Percentiles rank a stretch among this genome's conserved stretches.
Evolutionary conservation across 2,113 vertebrate genomes (phyloP).

Genomic region (Albula goreensis): DNA sequence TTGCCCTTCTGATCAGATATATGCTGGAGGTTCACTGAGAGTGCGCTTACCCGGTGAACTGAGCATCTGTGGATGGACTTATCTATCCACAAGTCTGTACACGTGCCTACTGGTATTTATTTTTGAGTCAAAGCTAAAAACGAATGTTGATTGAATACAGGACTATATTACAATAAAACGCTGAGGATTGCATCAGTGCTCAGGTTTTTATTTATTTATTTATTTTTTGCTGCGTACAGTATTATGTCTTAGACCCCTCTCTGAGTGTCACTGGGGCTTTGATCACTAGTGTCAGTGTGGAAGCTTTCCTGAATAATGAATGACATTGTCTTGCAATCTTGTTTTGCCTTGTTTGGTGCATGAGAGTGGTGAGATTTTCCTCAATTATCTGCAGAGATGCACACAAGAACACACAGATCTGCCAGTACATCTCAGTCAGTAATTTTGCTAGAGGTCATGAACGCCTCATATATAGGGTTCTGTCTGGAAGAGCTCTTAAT

Average conservation of each 20-base stretch:
- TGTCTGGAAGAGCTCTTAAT: neutral
- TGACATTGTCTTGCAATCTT: neutral
- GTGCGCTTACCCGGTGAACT: too few species aligned
- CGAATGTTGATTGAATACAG: neutral
- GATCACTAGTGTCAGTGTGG: neutral
- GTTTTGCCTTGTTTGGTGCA: neutral
- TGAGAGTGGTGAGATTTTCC: conserved; percentile 3
- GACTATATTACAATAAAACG: conserved; percentile 3
- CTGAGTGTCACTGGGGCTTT: neutral
- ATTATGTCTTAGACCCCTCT: neutral
- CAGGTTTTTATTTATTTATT: neutral
- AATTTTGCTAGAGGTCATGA: neutral
- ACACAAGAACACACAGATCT: neutral
- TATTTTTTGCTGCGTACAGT: neutral
- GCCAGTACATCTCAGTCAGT: neutral
- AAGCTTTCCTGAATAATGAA: conserved; percentile 11
- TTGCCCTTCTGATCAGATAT: too few species aligned
- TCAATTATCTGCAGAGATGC: neutral
- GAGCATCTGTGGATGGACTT: too few species aligned
- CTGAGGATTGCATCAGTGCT: neutral
- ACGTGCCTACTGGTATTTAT: neutral
- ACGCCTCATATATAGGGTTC: neutral
- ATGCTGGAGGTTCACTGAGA: too few species aligned
- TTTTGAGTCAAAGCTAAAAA: neutral
- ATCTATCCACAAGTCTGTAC: too few species aligned